A percentile compares a stretch with the other conserved stretches of the same genome.
Evolutionary conservation across 1,140 invertebrate species (phyloP).

Genomic region (Hyles vespertilio): DNA sequence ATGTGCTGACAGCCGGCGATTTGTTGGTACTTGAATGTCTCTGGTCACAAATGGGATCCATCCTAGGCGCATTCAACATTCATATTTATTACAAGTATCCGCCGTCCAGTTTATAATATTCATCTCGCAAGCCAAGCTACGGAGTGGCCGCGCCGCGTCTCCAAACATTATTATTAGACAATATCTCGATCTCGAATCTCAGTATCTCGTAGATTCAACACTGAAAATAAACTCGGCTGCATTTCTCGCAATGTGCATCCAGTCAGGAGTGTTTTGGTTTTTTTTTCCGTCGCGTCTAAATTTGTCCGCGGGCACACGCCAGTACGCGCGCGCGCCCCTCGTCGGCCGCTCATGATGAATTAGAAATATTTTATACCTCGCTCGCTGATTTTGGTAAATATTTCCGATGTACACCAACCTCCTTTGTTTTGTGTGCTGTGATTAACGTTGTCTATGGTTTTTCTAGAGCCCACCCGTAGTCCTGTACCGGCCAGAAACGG

Average conservation of each 20-base stretch:
- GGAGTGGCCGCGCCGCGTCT: too few relatives aligned
- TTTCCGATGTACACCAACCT: slow-evolving; percentile 4
- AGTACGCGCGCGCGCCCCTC: slow-evolving; percentile 53
- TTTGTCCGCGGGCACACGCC: slow-evolving; percentile 62
- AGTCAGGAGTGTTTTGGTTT: slow-evolving; percentile 31
- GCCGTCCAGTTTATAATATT: too few relatives aligned
- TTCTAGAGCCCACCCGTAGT: slow-evolving; percentile 49
- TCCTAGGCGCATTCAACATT: too few relatives aligned
- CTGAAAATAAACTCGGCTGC: slow-evolving; percentile 57
- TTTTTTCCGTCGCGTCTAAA: slow-evolving; percentile 65
- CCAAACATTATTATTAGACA: too few relatives aligned
- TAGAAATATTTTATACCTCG: slow-evolving; percentile 13
- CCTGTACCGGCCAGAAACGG: slow-evolving; percentile 55
- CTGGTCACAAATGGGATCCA: too few relatives aligned
- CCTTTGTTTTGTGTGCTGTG: not conserved
- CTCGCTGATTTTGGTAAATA: slow-evolving; percentile 30
- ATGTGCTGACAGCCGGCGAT: too few relatives aligned
- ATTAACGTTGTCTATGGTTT: slow-evolving; percentile 15
- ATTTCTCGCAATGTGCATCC: slow-evolving; percentile 64
- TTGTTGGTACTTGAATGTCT: too few relatives aligned
- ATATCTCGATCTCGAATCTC: slow-evolving; percentile 4
- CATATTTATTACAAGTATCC: too few relatives aligned
- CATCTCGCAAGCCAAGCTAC: too few relatives aligned
- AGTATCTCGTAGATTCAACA: slow-evolving; percentile 31
- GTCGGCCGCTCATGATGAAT: slow-evolving; percentile 40